These are phyloP conservation scores for Sander lucioperca DNA, from an alignment of 2,113 vertebrate species.

Conservation along the genomic window DNA sequence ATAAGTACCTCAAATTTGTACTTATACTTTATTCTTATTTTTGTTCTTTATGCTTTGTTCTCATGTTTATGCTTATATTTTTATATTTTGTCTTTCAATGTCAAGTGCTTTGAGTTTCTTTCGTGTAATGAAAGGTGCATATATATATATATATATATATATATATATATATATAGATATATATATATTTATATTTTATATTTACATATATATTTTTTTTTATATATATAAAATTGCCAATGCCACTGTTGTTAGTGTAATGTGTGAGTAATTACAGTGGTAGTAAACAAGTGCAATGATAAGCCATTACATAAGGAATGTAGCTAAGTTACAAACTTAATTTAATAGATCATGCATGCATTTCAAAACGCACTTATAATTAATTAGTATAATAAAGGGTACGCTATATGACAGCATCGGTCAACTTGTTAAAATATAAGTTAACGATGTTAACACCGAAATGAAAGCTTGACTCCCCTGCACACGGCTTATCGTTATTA, in stretches of 20 bases:
- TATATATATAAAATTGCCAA: too few relatives aligned
- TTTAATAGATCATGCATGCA: not conserved
- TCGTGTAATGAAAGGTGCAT: too few relatives aligned
- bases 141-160: too few relatives aligned
- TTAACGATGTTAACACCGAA: not conserved
- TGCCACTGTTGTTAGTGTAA: not conserved
- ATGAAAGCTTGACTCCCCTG: not conserved
- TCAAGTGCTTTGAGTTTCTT: too few relatives aligned
- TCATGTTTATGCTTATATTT: too few relatives aligned
- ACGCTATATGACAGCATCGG: too few relatives aligned
- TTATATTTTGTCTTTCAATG: too few relatives aligned
- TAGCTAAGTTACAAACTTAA: not conserved
- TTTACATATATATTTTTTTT: too few relatives aligned
- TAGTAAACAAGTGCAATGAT: not conserved
- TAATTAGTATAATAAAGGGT: not conserved
- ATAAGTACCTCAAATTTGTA: not conserved
- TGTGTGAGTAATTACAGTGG: not conserved
- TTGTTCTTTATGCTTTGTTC: too few relatives aligned
- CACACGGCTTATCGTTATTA: not conserved
- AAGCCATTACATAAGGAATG: not conserved
- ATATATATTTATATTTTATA: too few relatives aligned
- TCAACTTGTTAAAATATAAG: too few relatives aligned
- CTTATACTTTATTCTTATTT: not conserved
- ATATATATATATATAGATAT: too few relatives aligned
- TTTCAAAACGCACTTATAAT: not conserved